Evolutionary conservation across 2,888 invertebrate genomes (phyloP).

Genomic region (Heliconius charithonia): DNA sequence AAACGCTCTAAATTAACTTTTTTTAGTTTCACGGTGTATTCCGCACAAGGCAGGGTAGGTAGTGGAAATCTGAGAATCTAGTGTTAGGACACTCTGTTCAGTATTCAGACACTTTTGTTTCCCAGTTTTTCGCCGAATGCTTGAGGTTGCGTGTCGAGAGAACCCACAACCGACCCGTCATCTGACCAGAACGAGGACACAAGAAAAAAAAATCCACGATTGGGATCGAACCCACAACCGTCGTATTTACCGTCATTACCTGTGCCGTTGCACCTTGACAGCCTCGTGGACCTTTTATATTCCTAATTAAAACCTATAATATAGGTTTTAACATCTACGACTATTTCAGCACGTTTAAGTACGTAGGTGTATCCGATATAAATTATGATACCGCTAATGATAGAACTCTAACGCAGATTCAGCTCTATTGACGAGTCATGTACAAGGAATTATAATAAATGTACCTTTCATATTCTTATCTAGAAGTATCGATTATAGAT

Average conservation of each 20-base stretch:
- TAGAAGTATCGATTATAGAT: constrained; percentile 49
- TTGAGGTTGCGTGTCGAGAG: too few relatives aligned
- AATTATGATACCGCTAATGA: constrained; percentile 42
- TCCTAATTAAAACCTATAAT: not conserved
- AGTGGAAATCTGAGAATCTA: not conserved
- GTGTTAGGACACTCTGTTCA: too few relatives aligned
- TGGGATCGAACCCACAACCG: not conserved
- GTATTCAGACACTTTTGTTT: too few relatives aligned
- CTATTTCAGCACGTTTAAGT: constrained; percentile 36
- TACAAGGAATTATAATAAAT: constrained; percentile 42
- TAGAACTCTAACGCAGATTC: constrained; percentile 39
- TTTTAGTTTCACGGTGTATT: not conserved
- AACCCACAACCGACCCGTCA: too few relatives aligned
- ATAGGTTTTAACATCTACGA: constrained; percentile 13
- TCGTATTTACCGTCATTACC: not conserved
- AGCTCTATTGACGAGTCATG: constrained; percentile 43
- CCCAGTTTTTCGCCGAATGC: too few relatives aligned
- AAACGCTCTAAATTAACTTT: not conserved
- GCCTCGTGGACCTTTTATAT: not conserved
- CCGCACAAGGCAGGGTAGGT: not conserved
- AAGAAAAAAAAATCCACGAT: not conserved
- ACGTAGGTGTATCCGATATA: constrained; percentile 40
- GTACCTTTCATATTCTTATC: constrained; percentile 48
- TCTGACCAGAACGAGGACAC: not conserved
- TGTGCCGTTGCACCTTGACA: fast-evolving